Evolutionary conservation across 2,888 invertebrate genomes (phyloP).

Genomic region (Ormyrus labotus): DNA sequence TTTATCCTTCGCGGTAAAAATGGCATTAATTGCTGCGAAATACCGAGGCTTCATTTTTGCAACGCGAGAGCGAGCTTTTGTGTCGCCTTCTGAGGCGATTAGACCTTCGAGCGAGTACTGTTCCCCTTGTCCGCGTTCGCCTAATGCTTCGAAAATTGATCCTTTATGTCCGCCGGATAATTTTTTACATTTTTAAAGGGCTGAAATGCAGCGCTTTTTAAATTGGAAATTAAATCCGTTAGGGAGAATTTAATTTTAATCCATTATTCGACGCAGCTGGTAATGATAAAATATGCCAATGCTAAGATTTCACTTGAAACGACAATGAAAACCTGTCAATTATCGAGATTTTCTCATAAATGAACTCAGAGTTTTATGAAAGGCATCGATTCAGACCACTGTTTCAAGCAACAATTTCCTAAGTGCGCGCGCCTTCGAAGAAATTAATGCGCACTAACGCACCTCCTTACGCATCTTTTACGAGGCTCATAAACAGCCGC

Average conservation of each 20-base stretch:
- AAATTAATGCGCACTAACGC: conserved; percentile 3
- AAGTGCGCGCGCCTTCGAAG: background rate
- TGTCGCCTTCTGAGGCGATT: background rate
- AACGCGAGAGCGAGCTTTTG: background rate
- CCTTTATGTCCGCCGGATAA: background rate
- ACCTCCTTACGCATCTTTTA: background rate
- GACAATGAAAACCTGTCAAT: no score
- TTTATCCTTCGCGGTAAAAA: conserved; percentile 1
- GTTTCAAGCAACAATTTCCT: no score
- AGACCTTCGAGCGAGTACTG: background rate
- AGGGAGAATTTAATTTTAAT: no score
- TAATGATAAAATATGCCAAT: no score
- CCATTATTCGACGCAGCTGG: no score
- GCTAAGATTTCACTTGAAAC: no score
- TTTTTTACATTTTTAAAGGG: background rate
- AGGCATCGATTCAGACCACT: no score
- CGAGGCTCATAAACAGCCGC: conserved; percentile 9
- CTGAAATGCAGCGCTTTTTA: background rate
- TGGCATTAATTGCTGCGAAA: conserved; percentile 21
- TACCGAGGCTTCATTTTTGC: background rate
- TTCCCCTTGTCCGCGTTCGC: background rate
- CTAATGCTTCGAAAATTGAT: no score
- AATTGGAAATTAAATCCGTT: no score
- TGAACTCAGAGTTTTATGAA: no score
- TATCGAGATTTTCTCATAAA: no score